These are phyloP conservation scores for Otocyon megalotis DNA, from an alignment of 2,113 vertebrate genomes.

Conservation along the genomic window DNA sequence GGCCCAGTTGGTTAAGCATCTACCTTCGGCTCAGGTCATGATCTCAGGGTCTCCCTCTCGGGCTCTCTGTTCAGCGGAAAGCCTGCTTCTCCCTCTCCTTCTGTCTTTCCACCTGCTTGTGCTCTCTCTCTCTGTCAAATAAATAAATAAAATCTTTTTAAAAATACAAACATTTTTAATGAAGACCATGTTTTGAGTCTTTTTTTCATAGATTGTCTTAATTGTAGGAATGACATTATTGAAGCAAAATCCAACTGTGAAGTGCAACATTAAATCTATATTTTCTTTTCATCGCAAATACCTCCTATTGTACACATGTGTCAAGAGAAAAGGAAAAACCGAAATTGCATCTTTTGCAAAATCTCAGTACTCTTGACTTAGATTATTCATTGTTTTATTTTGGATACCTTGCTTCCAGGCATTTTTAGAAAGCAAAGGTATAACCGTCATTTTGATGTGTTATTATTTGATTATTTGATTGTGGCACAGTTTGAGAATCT, in stretches of 20 bases:
- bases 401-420: not conserved
- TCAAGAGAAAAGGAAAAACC: not conserved
- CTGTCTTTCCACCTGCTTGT: no score
- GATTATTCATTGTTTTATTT: not conserved
- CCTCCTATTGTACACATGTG: not conserved
- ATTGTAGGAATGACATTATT: not conserved
- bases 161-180: not conserved
- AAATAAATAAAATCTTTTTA: no score
- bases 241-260: conserved; percentile 34
- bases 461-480: conserved; percentile 44
- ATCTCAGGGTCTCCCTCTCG: no score
- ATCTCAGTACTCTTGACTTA: not conserved
- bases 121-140: no score
- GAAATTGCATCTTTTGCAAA: not conserved
- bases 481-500: conserved; percentile 2
- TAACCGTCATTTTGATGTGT: not conserved
- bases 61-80: no score
- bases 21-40: no score
- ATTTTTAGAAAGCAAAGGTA: conserved; percentile 8
- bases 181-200: not conserved
- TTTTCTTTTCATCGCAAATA: conserved; percentile 35
- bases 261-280: not conserved
- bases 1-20: no score
- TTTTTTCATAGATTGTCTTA: not conserved
- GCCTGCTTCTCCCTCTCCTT: no score